Base-by-base conservation (phyloP, 2,888 invertebrate genomes). In the Uloborus plumipes region DNA sequence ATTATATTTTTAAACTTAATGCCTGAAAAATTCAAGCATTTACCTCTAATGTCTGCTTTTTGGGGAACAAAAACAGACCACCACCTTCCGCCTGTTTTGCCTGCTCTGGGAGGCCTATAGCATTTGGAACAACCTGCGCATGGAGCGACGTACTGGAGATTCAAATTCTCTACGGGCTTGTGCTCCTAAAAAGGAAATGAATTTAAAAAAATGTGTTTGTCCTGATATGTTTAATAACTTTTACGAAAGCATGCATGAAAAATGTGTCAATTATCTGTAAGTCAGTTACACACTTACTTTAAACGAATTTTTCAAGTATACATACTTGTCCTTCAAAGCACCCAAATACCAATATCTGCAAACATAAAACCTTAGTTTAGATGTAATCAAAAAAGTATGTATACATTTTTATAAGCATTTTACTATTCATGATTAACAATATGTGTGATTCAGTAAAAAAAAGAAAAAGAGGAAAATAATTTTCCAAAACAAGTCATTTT, bases 291-390 rank as follows among this genome's bases (percentile, higher is more conserved):
- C 39, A 76, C 66, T 50, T 76, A 82, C 84, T 50, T 78, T 84
- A 20, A 75, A 73, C 9, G 71, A 78, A 22, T 88, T 86, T 85
- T 95, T 93, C 67, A 97, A 88, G 87, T 93, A 94, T 1, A 96
- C 92, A 22, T 92, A 93, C 88, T 94, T 93, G 83, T 94, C 93
- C 87, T 94, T 92, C 0, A 96, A 89, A 0, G 92, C 91, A 2
- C 96, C 96, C 89, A 94, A 93, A 87, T 95, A 94, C 96, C 97
- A 97, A 89, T 97, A 97, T 73, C 89, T 89, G 79, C n/a, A 39
- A 39, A 39, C 82, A 55, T 65, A 64, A 51, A 64, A 31, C 47
- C 47, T 39, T 64, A 26, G 3, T 55, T 55, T 55, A 55, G n/a
- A 16, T n/a, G 1, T 0, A 1, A 55, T 55, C 1, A 11, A 55